Conservation (phyloP, 2,113 vertebrate species). For the Andinoacara biseriatus region DNA sequence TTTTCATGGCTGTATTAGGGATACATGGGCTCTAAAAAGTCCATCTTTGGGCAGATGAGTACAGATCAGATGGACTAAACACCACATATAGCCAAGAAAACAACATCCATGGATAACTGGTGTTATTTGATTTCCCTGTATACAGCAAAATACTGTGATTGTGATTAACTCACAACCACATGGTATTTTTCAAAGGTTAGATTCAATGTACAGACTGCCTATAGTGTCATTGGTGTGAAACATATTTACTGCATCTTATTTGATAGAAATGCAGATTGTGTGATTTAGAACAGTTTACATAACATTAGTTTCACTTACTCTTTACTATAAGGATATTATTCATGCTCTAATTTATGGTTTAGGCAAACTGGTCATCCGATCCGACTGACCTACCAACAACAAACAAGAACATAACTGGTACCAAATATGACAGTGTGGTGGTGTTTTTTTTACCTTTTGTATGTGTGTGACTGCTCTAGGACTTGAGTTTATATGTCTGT, state of each 20-base stretch:
- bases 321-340: too few species aligned
- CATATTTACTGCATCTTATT: neutral
- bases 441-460: neutral
- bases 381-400: neutral
- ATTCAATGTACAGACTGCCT: neutral
- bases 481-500: neutral
- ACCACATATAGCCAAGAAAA: neutral
- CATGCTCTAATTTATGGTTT: too few species aligned
- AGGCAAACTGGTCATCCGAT: too few species aligned
- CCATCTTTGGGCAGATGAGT: fast-evolving
- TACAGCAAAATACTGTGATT: neutral
- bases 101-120: neutral
- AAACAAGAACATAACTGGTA: neutral
- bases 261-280: neutral
- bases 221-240: neutral
- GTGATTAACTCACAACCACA: neutral
- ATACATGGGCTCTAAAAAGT: neutral
- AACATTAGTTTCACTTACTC: neutral
- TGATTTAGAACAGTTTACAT: neutral
- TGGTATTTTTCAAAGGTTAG: neutral
- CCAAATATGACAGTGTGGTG: fast-evolving
- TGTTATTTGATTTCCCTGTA: neutral
- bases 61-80: neutral
- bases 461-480: neutral
- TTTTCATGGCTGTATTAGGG: neutral